phyloP scores from a whole-genome alignment of 2,113 vertebrate genomes.

The Clarias gariepinus region DNA sequence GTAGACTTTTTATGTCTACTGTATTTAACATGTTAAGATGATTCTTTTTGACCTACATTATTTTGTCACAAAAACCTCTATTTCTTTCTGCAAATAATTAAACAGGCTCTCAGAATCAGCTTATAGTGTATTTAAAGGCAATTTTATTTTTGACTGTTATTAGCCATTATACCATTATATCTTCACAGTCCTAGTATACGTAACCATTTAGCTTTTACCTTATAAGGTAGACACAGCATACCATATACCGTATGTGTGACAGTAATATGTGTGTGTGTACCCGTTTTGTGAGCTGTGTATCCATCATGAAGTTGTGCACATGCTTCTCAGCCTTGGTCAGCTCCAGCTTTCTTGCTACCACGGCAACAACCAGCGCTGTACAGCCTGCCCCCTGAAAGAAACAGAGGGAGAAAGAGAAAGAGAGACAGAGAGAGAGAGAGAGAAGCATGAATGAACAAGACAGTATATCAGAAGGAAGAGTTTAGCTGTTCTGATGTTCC shows the following conservation, averaged over 20 bases:
- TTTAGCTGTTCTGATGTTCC: not conserved
- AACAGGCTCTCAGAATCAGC: not conserved
- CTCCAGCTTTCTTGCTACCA: conserved; percentile 97
- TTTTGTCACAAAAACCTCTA: not conserved
- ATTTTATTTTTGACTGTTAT: no score
- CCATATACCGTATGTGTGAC: not conserved
- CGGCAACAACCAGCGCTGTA: conserved; percentile 95
- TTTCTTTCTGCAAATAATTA: not conserved
- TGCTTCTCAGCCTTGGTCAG: conserved; percentile 98
- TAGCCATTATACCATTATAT: not conserved
- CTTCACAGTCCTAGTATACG: not conserved
- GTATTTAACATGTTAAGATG: not conserved
- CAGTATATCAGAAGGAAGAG: conserved; percentile 42
- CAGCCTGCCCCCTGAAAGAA: conserved; percentile 87
- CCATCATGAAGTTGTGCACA: conserved; percentile 99
- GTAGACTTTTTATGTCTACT: not conserved
- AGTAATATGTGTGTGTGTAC: conserved; percentile 65
- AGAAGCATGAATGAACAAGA: conserved; percentile 43
- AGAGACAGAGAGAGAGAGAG: conserved; percentile 33
- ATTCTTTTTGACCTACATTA: not conserved
- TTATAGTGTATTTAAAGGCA: not conserved
- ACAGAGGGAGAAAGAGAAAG: not conserved
- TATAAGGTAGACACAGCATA: not conserved
- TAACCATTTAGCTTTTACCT: not conserved
- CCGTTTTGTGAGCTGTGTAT: conserved; percentile 97